Evolutionary conservation across 2,888 invertebrate species (phyloP).

Genomic region (Odontocerum albicorne): DNA sequence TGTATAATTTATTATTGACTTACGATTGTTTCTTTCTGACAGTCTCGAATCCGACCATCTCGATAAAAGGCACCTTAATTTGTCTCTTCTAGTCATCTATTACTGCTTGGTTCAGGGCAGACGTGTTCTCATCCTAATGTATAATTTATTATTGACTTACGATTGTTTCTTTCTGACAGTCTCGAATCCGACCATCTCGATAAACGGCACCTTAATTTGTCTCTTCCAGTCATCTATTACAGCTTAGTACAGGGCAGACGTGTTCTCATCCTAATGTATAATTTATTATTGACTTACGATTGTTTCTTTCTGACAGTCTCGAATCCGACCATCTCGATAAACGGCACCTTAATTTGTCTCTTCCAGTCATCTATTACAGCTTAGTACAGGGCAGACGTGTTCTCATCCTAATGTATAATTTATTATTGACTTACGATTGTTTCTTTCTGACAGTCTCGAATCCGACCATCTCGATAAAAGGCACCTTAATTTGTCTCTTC

Average conservation of each 20-base stretch:
- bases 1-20: too few species aligned
- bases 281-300: too few species aligned
- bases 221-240: constrained; percentile 65
- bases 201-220: constrained; percentile 76
- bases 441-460: constrained; percentile 77
- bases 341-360: constrained; percentile 75
- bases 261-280: constrained; percentile 61
- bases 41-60: constrained; percentile 90
- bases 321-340: constrained; percentile 89
- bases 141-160: too few species aligned
- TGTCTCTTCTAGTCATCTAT: constrained; percentile 67
- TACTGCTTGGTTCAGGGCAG: constrained; percentile 59
- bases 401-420: constrained; percentile 49
- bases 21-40: constrained; percentile 63
- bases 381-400: constrained; percentile 60
- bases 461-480: constrained; percentile 86
- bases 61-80: constrained; percentile 78
- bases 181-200: constrained; percentile 90
- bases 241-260: constrained; percentile 60
- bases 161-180: constrained; percentile 69
- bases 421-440: constrained; percentile 51
- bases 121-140: constrained; percentile 59
- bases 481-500: constrained; percentile 75
- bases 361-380: constrained; percentile 64
- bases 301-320: constrained; percentile 73